Evolutionary conservation across 1,140 invertebrate species (phyloP), one percentile per base, ranked within the genome.

Genomic region (Drosophila kikkawai): DNA sequence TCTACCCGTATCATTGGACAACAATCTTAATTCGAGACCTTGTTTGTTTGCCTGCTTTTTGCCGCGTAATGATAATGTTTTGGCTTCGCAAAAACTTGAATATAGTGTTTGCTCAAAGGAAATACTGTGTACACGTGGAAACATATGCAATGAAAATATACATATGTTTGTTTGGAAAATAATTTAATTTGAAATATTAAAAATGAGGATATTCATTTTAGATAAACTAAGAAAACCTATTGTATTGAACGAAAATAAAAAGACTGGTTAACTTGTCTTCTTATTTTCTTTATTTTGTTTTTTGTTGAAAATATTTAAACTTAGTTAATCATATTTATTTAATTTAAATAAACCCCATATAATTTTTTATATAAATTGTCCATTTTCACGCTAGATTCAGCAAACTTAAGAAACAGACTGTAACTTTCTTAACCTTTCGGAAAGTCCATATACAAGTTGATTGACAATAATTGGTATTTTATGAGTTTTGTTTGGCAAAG

Each of bases 391-490:
- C 2, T 32, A 6, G 3, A 32, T 50, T 0, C 3, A 2, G 2
- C 22, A 7, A 2, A 22, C 22, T 15, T 15, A 15, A 7, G 8
- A 9, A 32, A 34, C n/a, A 7, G 5, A 7, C 8, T 50, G 4
- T 3, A 8, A 29, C 11, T n/a, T 50, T 11, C 7, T n/a, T n/a
- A 50, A 13, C 29, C 3, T 17, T 22, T 13, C 11, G 4, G 4
- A 36, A 2, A 36, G 32, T 22, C 32, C 13, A 1, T 32, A 66
- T 47, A 26, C 42, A 56, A 80, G 66, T 70, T 82, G 75, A 77
- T 77, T 80, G 84, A 80, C 83, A 82, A 77, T 80, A 80, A 83
- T 80, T 87, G 79, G 66, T 82, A 69, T 82, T 86, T 86, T 76
- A 86, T 82, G 67, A 69, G 70, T 42, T 47, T 55, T 44, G 44